Evolutionary conservation across 2,113 vertebrate species (phyloP).

Genomic region (Ancistrus triradiatus): DNA sequence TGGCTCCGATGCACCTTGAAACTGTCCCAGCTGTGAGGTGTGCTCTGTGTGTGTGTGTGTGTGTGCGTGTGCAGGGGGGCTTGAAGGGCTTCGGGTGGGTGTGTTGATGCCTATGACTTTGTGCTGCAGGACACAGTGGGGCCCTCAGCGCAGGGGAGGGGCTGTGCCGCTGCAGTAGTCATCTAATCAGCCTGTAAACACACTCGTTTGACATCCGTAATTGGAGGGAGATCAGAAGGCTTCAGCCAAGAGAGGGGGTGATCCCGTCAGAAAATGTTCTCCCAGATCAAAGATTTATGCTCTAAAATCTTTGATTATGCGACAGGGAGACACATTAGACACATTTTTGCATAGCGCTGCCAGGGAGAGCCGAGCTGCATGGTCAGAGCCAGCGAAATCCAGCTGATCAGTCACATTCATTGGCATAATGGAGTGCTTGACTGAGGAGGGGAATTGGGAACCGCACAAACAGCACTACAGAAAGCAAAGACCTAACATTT

Average conservation of each 20-base stretch:
- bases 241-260: slow-evolving; percentile 57
- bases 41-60: slow-evolving; percentile 43
- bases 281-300: slow-evolving; percentile 75
- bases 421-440: slow-evolving; percentile 33
- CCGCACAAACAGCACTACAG: slow-evolving; percentile 25
- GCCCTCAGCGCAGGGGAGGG: slow-evolving; percentile 52
- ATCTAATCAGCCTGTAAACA: slow-evolving; percentile 80
- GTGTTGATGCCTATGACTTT: slow-evolving; percentile 25
- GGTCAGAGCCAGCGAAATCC: slow-evolving; percentile 59
- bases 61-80: slow-evolving; percentile 36
- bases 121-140: slow-evolving; percentile 30
- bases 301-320: slow-evolving; percentile 76
- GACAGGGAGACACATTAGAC: slow-evolving; percentile 74
- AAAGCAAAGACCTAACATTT: slow-evolving; percentile 23
- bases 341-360: slow-evolving; percentile 59
- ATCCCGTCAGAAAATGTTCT: slow-evolving; percentile 73
- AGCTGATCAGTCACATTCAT: slow-evolving; percentile 52
- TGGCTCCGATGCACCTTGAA: slow-evolving; percentile 59
- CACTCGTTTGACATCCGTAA: slow-evolving; percentile 79
- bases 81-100: slow-evolving; percentile 42
- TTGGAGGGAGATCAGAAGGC: slow-evolving; percentile 74
- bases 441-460: slow-evolving; percentile 32
- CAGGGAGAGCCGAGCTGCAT: slow-evolving; percentile 53
- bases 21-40: slow-evolving; percentile 62
- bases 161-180: slow-evolving; percentile 65